phyloP scores from a whole-genome alignment of 2,888 invertebrate genomes.

The Apamea epomidion region DNA sequence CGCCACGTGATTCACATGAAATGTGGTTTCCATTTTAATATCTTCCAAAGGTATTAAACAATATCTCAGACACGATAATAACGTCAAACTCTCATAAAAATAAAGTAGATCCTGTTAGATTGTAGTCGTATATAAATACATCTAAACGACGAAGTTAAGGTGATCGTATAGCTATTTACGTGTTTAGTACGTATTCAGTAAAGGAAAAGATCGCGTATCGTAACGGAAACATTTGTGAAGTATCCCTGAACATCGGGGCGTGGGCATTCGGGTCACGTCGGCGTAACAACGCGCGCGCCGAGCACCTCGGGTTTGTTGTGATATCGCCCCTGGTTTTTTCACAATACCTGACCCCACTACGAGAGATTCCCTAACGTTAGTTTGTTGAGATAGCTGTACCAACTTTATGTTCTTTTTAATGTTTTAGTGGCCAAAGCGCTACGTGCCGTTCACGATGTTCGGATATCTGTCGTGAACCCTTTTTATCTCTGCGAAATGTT shows the following conservation, averaged over 20 bases:
- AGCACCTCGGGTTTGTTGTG: conserved; percentile 88
- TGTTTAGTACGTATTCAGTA: conserved; percentile 84
- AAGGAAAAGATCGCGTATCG: conserved; percentile 86
- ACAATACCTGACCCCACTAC: conserved; percentile 86
- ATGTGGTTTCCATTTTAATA: conserved; percentile 18
- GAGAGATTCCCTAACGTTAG: conserved; percentile 84
- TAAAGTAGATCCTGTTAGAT: conserved; percentile 63
- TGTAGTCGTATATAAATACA: conserved; percentile 73
- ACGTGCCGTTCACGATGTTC: conserved; percentile 69
- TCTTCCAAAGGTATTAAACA: conserved; percentile 26
- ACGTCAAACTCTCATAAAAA: conserved; percentile 58
- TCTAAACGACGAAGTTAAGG: conserved; percentile 80
- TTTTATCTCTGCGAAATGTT: conserved; percentile 64
- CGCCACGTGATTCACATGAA: conserved; percentile 39
- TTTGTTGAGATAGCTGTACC: conserved; percentile 76
- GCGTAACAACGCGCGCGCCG: conserved; percentile 85
- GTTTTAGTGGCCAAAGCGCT: conserved; percentile 74
- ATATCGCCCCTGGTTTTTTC: conserved; percentile 86
- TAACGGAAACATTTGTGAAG: conserved; percentile 88
- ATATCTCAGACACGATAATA: conserved; percentile 41
- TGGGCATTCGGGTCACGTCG: conserved; percentile 86
- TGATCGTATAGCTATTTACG: conserved; percentile 85
- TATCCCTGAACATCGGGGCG: conserved; percentile 83
- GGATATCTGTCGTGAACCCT: conserved; percentile 64
- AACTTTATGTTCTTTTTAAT: conserved; percentile 81